Evolutionary conservation across 53 echinoderm and acorn worm genomes (phyloP), one percentile per base, ranked within the genome.

Genomic region (Paracentrotus lividus): DNA sequence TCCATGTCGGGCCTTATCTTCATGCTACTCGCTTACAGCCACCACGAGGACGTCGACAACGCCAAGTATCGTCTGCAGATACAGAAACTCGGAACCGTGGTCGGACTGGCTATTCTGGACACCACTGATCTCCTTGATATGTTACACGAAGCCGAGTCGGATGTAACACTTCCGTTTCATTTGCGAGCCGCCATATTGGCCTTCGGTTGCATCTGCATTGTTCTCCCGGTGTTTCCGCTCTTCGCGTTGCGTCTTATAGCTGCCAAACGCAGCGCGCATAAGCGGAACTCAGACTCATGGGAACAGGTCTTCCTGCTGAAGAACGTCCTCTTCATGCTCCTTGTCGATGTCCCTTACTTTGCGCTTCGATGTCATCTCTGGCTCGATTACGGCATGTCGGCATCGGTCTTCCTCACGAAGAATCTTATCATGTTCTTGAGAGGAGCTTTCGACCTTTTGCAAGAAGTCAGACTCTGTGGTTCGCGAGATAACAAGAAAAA

Each of bases 381-480:
- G 97, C 77, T 96, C 4, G 93, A 95, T 44, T 85, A 92, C 69
- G 97, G 96, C 0, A 93, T 94, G 89, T 72, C 85, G 43, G 95
- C 96, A 27, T 96, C 96, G 24, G 97, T 97, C 6, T 97, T 97
- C 66, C 93, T 97, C 27, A 96, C 97, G 8, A 97, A 97, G 90
- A 97, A 97, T 76, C 93, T 97, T 53, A 93, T 97, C 47, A 97
- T 97, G 97, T 94, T 97, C 85, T 81, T 97, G 23, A 93, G 95
- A 21, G 97, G 95, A 32, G 56, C 94, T 43, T 68, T 97, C 29
- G 94, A 95, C 60, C 53, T 96, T 21, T 18, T 96, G 67, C 90
- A 85, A 14, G 96, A 94, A 69, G 72, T 94, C 47, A 93, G 24
- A 34, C 47, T 91, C 1, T 97, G 97, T 60, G 84, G 57, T 9